Evolutionary conservation across 2,113 vertebrate species (phyloP).

Genomic region (Oxyura jamaicensis): DNA sequence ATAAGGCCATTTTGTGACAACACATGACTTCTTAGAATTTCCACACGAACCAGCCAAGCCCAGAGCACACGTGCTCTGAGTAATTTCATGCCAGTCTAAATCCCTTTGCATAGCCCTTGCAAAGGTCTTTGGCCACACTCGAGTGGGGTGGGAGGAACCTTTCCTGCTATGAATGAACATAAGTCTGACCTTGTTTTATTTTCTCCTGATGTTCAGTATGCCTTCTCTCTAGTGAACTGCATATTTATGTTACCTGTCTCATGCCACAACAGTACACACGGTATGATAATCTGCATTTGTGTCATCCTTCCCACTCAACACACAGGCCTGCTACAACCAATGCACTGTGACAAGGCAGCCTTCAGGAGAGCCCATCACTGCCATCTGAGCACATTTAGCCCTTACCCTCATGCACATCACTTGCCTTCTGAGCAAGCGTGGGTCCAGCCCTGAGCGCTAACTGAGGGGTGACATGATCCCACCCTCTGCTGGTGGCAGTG

Average conservation of each 20-base stretch:
- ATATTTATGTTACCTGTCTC: background rate
- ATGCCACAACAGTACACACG: background rate
- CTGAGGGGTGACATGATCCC: background rate
- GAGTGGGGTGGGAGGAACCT: background rate
- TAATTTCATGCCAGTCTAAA: background rate
- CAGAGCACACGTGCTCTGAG: background rate
- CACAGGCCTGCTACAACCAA: too few species aligned
- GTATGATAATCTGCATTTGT: background rate
- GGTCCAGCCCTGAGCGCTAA: background rate
- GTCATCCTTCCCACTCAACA: background rate
- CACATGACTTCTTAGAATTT: background rate
- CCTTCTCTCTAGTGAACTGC: background rate
- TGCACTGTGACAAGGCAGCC: accelerated
- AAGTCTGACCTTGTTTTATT: background rate
- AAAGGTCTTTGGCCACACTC: too few species aligned
- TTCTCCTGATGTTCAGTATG: background rate
- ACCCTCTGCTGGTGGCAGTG: background rate
- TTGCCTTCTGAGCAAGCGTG: accelerated
- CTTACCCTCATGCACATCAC: accelerated
- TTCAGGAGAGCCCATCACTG: accelerated
- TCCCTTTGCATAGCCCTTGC: accelerated
- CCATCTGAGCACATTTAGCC: accelerated
- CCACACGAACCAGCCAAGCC: background rate
- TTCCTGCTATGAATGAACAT: accelerated
- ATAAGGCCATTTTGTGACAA: background rate